Conservation (phyloP, 2,797 vertebrate genomes). For the Sebastes taczanowskii region DNA sequence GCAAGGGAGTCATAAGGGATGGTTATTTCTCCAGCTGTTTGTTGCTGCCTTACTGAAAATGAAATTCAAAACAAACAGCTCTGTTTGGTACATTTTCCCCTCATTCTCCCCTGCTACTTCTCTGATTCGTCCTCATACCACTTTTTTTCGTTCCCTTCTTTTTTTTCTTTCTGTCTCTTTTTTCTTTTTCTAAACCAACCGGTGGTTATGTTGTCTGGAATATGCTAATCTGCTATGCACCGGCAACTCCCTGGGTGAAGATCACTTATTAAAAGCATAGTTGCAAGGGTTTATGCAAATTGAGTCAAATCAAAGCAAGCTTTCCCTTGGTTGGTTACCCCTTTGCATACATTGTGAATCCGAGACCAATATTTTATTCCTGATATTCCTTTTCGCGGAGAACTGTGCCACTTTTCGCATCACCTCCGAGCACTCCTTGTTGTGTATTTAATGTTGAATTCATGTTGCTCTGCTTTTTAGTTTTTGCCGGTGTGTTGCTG, state of each 20-base stretch:
- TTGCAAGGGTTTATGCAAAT: conserved; percentile 85
- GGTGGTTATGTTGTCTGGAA: conserved; percentile 79
- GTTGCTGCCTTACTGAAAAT: conserved; percentile 66
- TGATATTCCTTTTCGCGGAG: conserved; percentile 44
- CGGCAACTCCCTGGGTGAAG: conserved; percentile 81
- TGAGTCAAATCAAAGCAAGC: conserved; percentile 78
- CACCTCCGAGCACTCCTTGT: conserved; percentile 30
- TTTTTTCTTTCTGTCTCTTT: conserved; percentile 8
- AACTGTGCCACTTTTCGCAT: conserved; percentile 47
- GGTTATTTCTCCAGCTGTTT: conserved; percentile 64
- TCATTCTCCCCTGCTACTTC: conserved; percentile 39
- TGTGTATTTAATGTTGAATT: conserved; percentile 57
- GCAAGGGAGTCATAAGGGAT: conserved; percentile 57
- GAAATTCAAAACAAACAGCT: conserved; percentile 72
- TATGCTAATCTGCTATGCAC: conserved; percentile 81
- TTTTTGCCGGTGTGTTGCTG: conserved; percentile 25
- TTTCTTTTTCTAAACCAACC: conserved; percentile 54
- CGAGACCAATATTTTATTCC: conserved; percentile 65
- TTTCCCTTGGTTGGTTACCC: conserved; percentile 74
- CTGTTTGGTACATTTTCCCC: conserved; percentile 57
- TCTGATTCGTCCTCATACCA: conserved; percentile 53
- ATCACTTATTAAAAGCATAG: conserved; percentile 85
- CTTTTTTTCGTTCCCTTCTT: conserved; percentile 12
- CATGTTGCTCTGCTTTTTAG: conserved; percentile 37
- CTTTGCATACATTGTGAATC: conserved; percentile 72